Base-by-base conservation (phyloP, 2,797 vertebrate species). In the Takifugu rubripes region DNA sequence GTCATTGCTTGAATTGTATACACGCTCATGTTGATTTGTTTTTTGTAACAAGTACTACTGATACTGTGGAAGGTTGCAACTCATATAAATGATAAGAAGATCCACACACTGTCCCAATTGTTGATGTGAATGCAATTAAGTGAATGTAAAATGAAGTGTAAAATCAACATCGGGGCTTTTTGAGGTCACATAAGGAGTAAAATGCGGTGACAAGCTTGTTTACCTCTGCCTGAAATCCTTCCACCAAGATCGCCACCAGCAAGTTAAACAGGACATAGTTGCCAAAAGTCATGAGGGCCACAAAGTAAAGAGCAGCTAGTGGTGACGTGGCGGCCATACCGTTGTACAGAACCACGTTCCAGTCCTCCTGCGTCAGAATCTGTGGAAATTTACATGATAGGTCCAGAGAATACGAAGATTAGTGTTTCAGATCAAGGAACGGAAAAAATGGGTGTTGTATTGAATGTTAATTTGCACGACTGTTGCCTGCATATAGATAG, bases 171-270 rank as follows among this genome's bases (percentile, higher is more conserved):
- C 33, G 3, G 33, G 8, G 33, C 33, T 33, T 15, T 9, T 0
- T 36, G 31, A 50, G n/a, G 44, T 16, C 11, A 49, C 15, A 21
- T 25, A 9, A 7, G 33, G 8, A 43, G 29, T 40, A 3, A 46
- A 24, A 46, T 12, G 24, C n/a, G 46, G 24, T 12, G 14, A 49
- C 0, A 5, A 9, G n/a, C 5, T 43, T 0, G 3, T 44, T 70
- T 92, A 98, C 96, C 94, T 98, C 96, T 0, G 96, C 95, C 87
- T 98, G 96, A 85, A 98, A 98, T 62, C 96, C 96, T 72, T 98
- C 96, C 25, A 98, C 96, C 87, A 98, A 90, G 74, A 98, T 98
- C 88, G 96, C 96, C 54, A 98, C 96, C 56, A 98, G 89, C 76
- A 98, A 88, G 77, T 98, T 98, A 73, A 98, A 98, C 70, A 98